A percentile compares a stretch with the other conserved stretches of the same genome.
Evolutionary conservation across 2,113 vertebrate genomes (phyloP).

Genomic region (Thamnophis sirtalis): DNA sequence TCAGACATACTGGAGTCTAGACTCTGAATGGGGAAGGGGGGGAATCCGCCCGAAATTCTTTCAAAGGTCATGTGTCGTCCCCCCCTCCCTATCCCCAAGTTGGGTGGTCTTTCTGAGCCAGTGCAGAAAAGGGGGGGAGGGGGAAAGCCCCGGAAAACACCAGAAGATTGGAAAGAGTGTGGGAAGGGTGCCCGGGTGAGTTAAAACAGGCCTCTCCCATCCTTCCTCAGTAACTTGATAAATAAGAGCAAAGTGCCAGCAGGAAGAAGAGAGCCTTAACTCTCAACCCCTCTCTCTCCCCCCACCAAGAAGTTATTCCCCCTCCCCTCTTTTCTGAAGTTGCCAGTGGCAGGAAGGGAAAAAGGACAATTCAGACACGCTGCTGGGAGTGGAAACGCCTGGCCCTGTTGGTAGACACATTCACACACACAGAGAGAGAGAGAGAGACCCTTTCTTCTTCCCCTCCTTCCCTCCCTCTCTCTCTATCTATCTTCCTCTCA

Average conservation of each 20-base stretch:
- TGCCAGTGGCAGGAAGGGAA: slow-evolving; percentile 9
- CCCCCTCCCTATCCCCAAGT: neutral
- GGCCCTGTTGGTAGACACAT: neutral
- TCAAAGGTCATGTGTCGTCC: neutral
- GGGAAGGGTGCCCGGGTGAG: neutral
- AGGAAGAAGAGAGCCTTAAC: neutral
- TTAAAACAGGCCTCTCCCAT: neutral
- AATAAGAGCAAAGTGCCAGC: neutral
- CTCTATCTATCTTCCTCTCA: too few relatives aligned
- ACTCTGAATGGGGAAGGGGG: neutral
- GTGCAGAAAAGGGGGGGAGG: neutral
- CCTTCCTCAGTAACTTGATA: neutral
- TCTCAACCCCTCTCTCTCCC: neutral
- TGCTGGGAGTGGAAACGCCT: accelerated
- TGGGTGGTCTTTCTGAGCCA: accelerated
- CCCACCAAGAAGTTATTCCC: neutral
- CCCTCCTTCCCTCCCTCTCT: too few relatives aligned
- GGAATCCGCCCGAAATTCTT: neutral
- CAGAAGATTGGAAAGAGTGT: neutral
- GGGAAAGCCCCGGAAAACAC: neutral
- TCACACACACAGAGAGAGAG: neutral
- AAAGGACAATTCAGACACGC: neutral
- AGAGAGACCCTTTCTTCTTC: neutral
- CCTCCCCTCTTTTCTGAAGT: neutral
- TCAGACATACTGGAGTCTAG: slow-evolving; percentile 4